These are phyloP conservation scores for Drosophila busckii DNA, from an alignment of 1,140 invertebrate species.

Conservation along the genomic window DNA sequence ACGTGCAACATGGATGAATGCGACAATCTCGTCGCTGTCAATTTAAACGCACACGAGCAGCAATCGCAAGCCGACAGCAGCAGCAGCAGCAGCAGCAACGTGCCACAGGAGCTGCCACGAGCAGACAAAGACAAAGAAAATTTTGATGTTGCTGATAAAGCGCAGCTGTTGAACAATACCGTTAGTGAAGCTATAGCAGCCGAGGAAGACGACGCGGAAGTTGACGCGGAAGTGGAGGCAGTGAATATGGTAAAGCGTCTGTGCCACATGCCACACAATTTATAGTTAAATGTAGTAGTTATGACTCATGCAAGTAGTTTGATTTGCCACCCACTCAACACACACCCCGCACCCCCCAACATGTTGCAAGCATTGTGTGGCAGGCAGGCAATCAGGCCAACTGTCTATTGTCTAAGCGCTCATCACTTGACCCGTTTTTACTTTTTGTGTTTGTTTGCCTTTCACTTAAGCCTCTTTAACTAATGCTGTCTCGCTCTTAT, in stretches of 20 bases:
- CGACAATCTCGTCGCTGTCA: slow-evolving; percentile 77
- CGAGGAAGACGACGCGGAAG: slow-evolving; percentile 50
- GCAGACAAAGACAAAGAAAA: slow-evolving; percentile 11
- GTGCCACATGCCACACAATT: neutral
- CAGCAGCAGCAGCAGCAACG: slow-evolving; percentile 12
- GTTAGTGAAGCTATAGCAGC: slow-evolving; percentile 4
- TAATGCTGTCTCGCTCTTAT: neutral
- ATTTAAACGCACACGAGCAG: slow-evolving; percentile 63
- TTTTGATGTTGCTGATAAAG: slow-evolving; percentile 10
- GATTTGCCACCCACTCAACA: neutral
- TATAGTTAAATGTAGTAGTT: slow-evolving; percentile 8
- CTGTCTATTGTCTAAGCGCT: slow-evolving; percentile 25
- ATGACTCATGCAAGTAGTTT: slow-evolving; percentile 18
- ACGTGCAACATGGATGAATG: slow-evolving; percentile 79
- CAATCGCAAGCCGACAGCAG: slow-evolving; percentile 27
- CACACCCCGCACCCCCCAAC: neutral
- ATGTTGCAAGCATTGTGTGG: slow-evolving; percentile 10
- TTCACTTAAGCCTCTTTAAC: slow-evolving; percentile 25
- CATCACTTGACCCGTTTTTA: slow-evolving; percentile 53
- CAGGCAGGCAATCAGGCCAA: slow-evolving; percentile 16
- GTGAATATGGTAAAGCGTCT: slow-evolving; percentile 68
- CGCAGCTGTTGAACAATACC: neutral
- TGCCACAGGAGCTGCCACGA: slow-evolving; percentile 18
- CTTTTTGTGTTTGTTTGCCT: slow-evolving; percentile 39
- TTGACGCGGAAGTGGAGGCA: slow-evolving; percentile 68